These are phyloP conservation scores for Leucoraja erinaceus DNA, from an alignment of 2,113 vertebrate genomes.

Conservation along the genomic window DNA sequence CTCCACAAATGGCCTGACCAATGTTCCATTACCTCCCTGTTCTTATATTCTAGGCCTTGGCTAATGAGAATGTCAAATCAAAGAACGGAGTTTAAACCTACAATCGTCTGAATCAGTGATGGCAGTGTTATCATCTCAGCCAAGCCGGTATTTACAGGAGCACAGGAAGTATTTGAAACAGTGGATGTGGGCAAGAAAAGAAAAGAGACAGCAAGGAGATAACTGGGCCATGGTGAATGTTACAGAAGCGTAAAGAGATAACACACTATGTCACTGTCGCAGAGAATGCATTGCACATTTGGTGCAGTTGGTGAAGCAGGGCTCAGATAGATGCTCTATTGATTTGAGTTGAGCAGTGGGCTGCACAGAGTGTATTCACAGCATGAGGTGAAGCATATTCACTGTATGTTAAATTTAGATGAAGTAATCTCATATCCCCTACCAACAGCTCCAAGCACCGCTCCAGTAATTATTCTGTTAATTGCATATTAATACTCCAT, in stretches of 20 bases:
- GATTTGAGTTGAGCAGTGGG: background rate
- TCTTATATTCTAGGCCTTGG: too few species aligned
- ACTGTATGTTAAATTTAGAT: background rate
- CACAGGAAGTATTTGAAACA: background rate
- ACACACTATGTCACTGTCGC: too few species aligned
- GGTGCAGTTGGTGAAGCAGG: background rate
- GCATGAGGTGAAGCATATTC: background rate
- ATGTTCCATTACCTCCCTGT: too few species aligned
- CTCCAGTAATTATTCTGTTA: background rate
- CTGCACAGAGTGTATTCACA: background rate
- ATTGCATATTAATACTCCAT: conserved; percentile 6
- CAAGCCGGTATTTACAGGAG: background rate
- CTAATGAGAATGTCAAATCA: too few species aligned
- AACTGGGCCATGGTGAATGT: too few species aligned
- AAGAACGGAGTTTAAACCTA: too few species aligned
- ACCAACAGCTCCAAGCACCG: background rate
- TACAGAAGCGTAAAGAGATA: too few species aligned
- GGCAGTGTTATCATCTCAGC: too few species aligned
- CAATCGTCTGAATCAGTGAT: too few species aligned
- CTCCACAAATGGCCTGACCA: too few species aligned
- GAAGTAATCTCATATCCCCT: background rate
- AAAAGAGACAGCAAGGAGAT: background rate
- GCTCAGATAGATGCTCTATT: background rate
- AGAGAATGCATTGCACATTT: too few species aligned
- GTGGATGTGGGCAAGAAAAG: background rate